These are phyloP conservation scores for Chymomyza costata DNA, from an alignment of 1,140 invertebrate species.

Conservation along the genomic window DNA sequence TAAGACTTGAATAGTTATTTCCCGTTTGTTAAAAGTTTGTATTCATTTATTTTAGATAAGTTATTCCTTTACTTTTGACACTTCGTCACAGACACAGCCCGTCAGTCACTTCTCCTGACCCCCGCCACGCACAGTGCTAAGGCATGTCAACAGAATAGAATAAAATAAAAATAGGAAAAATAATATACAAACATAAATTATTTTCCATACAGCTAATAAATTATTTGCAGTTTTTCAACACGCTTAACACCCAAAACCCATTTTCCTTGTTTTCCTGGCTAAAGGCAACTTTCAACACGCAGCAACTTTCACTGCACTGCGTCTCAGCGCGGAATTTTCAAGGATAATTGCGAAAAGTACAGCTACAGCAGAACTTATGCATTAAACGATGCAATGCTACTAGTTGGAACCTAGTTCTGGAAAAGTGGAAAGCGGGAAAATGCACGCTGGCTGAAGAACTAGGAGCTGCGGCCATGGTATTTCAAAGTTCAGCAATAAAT, in stretches of 20 bases:
- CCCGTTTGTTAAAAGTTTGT: too few relatives aligned
- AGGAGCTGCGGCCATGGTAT: conserved; percentile 53
- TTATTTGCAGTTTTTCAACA: conserved; percentile 49
- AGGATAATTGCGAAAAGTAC: conserved; percentile 68
- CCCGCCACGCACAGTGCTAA: too few relatives aligned
- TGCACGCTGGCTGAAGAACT: conserved; percentile 19
- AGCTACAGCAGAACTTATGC: conserved; percentile 41
- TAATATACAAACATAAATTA: conserved; percentile 64
- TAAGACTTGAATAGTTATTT: too few relatives aligned
- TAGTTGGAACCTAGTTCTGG: background rate
- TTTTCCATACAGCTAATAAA: conserved; percentile 71
- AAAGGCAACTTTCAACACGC: conserved; percentile 45
- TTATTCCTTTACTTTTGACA: too few relatives aligned
- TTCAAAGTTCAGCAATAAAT: conserved; percentile 71
- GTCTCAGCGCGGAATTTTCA: conserved; percentile 48
- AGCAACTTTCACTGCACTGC: conserved; percentile 29
- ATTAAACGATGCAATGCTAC: conserved; percentile 19
- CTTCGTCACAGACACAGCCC: too few relatives aligned
- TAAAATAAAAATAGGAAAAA: conserved; percentile 11
- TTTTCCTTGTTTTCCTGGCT: conserved; percentile 52
- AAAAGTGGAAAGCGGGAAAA: conserved; percentile 10
- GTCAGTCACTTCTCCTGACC: too few relatives aligned
- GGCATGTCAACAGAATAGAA: conserved; percentile 10
- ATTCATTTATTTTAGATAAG: too few relatives aligned
- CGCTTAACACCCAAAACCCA: conserved; percentile 43